Conservation (phyloP, 1,140 invertebrate species). For the Homarus americanus region DNA sequence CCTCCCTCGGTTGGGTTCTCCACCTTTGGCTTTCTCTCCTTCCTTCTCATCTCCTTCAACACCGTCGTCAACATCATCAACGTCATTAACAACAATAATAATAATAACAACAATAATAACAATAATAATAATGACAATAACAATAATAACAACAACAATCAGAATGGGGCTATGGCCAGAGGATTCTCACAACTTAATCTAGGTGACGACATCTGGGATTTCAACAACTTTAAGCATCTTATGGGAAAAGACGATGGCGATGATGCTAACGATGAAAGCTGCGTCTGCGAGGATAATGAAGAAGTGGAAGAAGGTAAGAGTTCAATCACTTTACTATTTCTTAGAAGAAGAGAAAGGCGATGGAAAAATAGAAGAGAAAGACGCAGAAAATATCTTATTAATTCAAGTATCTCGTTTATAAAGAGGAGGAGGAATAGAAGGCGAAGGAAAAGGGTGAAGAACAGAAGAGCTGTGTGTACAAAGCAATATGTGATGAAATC, state of each 20-base stretch:
- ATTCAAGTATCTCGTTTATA: too few species aligned
- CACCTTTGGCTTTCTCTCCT: slow-evolving; percentile 86
- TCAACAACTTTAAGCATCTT: slow-evolving; percentile 3
- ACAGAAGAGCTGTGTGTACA: too few species aligned
- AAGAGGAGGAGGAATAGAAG: too few species aligned
- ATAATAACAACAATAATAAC: slow-evolving; percentile 67
- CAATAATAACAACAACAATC: slow-evolving; percentile 50
- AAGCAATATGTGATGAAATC: too few species aligned
- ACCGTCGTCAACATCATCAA: slow-evolving; percentile 82
- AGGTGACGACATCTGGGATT: slow-evolving; percentile 14
- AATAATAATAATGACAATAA: slow-evolving; percentile 62
- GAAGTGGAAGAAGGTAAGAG: too few species aligned
- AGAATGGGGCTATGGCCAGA: slow-evolving; percentile 76
- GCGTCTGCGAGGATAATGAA: too few species aligned
- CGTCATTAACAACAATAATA: slow-evolving; percentile 58
- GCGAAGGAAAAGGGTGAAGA: too few species aligned
- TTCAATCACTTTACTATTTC: too few species aligned
- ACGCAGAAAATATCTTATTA: too few species aligned
- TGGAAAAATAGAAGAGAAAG: too few species aligned
- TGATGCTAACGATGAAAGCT: too few species aligned
- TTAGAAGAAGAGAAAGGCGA: too few species aligned
- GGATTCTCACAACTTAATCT: background rate
- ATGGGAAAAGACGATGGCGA: background rate
- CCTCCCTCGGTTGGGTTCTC: slow-evolving; percentile 97
- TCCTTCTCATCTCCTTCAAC: slow-evolving; percentile 92